Evolutionary conservation across 2,113 vertebrate species (phyloP), one percentile per base, ranked within the genome.

Genomic region (Takifugu bimaculatus): DNA sequence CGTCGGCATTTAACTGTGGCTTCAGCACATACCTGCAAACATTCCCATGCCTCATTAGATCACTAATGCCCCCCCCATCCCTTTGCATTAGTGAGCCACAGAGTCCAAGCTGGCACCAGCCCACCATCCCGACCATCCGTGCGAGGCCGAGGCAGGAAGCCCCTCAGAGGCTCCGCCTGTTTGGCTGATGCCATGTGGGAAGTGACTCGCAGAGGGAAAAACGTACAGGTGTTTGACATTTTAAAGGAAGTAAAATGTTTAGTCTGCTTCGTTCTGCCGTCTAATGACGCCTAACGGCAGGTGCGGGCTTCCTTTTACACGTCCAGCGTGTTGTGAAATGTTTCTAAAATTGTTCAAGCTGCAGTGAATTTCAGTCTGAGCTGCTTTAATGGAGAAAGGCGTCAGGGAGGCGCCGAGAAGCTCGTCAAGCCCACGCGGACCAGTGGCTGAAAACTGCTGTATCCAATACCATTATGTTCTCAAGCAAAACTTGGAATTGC

Each of bases 21-120:
- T 79, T 66, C 52, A 83, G 71, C 39, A 13, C 26, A 48, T 59
- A 54, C 55, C 60, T 59, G 48, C 75, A 83, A 85, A 87, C 69
- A 77, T 78, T 79, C 68, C 65, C 64, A 61, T 14, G n/a, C 71
- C 51, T 82, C 63, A 75, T 84, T 66, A 27, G n/a, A 63, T 70
- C 78, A 79, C 63, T 26, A 52, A 43, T 13, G 20, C 59, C 14
- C 83, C 51, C 51, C 42, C 9, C 43, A 70, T 76, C 74, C 66
- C 66, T 75, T 84, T 73, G 70, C 35, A 45, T 82, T 68, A 58
- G 54, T 25, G 29, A 57, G 65, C 7, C 25, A 32, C 39, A 59
- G 50, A 72, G 59, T 64, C 75, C 65, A 59, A 42, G 4, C 32
- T 15, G 20, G 20, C 20, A 20, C 20, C 20, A 20, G 1, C 20